These are phyloP conservation scores for Paramisgurnus dabryanus DNA, from an alignment of 2,113 vertebrate genomes.

Conservation along the genomic window DNA sequence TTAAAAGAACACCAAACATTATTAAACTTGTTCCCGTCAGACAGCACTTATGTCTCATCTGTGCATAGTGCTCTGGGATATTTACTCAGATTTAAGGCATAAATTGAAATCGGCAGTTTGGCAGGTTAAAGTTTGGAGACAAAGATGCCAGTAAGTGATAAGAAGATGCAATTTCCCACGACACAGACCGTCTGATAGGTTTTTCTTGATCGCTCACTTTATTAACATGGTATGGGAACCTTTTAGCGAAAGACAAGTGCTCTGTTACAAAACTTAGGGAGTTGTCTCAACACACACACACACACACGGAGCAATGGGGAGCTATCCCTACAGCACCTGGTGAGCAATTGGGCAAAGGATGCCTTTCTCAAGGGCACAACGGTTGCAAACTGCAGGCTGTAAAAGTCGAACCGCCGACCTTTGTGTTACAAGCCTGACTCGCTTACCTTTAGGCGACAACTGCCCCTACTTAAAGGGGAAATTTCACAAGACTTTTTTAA, in stretches of 20 bases:
- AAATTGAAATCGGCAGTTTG: conserved; percentile 66
- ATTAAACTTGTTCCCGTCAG: conserved; percentile 40
- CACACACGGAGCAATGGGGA: no score
- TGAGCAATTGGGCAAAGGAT: no score
- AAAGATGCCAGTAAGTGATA: conserved; percentile 64
- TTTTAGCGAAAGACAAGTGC: not conserved
- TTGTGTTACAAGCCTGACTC: no score
- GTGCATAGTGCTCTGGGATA: conserved; percentile 63
- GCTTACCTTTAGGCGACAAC: no score
- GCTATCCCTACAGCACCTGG: no score
- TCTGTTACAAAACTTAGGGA: not conserved
- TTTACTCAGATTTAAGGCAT: conserved; percentile 73
- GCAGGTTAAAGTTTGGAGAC: conserved; percentile 58
- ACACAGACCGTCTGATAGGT: conserved; percentile 20
- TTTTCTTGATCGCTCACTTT: conserved; percentile 24
- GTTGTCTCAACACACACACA: no score
- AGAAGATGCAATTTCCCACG: conserved; percentile 68
- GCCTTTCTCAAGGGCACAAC: no score
- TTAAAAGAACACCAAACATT: conserved; percentile 17
- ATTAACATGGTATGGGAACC: not conserved
- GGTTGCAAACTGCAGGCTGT: no score
- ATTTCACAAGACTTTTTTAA: no score
- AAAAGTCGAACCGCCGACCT: no score
- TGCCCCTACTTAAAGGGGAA: no score
- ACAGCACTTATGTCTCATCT: conserved; percentile 61